phyloP scores from a whole-genome alignment of 2,113 vertebrate genomes.

The Alouatta palliata region DNA sequence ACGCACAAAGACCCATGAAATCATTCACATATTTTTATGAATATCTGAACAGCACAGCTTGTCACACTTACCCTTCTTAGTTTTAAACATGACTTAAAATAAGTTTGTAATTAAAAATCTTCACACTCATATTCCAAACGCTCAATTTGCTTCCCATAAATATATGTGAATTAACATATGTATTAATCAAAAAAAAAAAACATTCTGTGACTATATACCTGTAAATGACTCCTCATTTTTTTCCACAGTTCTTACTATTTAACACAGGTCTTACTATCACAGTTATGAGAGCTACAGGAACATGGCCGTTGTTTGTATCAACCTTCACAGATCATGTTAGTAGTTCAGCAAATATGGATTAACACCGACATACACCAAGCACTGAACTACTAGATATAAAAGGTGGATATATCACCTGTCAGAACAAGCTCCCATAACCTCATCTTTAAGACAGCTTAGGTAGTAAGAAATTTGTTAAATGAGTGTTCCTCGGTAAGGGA shows the following conservation, averaged over 20 bases:
- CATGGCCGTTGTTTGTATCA: not conserved
- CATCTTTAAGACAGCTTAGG: not conserved
- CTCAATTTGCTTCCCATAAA: not conserved
- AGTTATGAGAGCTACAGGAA: not conserved
- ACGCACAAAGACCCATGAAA: not conserved
- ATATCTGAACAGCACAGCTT: not conserved
- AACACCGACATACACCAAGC: not conserved
- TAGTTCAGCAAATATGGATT: not conserved
- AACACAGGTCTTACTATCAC: not conserved
- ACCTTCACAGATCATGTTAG: not conserved
- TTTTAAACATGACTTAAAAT: not conserved
- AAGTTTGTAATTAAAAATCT: constrained; percentile 20
- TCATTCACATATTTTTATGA: not conserved
- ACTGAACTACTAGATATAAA: not conserved
- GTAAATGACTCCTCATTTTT: not conserved
- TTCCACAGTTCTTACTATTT: not conserved
- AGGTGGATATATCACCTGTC: not conserved
- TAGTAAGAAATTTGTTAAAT: not conserved
- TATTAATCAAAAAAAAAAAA: not conserved
- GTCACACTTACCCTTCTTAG: not conserved
- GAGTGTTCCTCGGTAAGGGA: not conserved
- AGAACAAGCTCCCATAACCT: not conserved
- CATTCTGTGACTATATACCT: not conserved
- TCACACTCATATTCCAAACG: not conserved
- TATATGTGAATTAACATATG: not conserved